Percentiles rank a stretch among this genome's conserved stretches.
These are phyloP conservation scores for Nasonia vitripennis DNA, from an alignment of 1,140 invertebrate species.

Conservation along the genomic window DNA sequence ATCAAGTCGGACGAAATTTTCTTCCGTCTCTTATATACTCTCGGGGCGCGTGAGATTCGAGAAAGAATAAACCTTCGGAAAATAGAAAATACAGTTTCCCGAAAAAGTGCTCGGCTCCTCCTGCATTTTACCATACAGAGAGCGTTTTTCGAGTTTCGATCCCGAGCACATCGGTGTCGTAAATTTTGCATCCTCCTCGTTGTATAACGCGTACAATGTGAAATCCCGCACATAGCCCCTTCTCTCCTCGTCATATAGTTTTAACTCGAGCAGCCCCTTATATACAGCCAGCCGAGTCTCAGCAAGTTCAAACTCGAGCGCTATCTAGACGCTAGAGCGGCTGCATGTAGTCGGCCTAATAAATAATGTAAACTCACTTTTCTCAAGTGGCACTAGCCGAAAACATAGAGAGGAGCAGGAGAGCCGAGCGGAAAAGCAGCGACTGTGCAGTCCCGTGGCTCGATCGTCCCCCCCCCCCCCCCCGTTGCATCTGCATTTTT, in stretches of 20 bases:
- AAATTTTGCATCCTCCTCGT: not conserved
- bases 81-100: too few relatives aligned
- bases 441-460: too few relatives aligned
- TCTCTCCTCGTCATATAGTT: not conserved
- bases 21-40: too few relatives aligned
- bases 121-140: not conserved
- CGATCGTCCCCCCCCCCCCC: not conserved
- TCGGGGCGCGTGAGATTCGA: too few relatives aligned
- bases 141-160: not conserved
- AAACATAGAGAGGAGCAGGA: not conserved
- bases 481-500: slow-evolving; percentile 41
- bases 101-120: too few relatives aligned
- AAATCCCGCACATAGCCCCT: not conserved
- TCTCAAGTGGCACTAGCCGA: not conserved
- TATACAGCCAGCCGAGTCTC: not conserved
- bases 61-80: too few relatives aligned
- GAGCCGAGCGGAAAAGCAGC: not conserved
- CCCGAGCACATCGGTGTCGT: not conserved
- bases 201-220: not conserved
- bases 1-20: too few relatives aligned
- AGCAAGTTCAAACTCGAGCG: not conserved
- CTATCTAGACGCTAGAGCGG: not conserved
- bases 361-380: slow-evolving; percentile 35
- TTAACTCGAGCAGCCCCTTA: not conserved
- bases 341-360: not conserved